Conservation (phyloP, 2,797 vertebrate species). For the Acropternis orthonyx region DNA sequence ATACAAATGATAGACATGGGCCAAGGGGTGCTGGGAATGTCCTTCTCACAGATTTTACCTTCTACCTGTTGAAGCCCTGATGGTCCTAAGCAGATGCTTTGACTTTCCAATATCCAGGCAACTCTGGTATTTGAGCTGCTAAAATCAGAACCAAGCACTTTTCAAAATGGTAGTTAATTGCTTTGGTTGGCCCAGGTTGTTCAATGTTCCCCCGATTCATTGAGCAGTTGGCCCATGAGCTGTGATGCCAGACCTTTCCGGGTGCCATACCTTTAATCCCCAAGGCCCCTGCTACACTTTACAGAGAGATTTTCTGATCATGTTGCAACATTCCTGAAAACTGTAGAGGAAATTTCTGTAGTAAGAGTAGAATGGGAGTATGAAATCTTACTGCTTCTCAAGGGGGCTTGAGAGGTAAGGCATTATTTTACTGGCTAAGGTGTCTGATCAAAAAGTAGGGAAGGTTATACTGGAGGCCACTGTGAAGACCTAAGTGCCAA, state of each 20-base stretch:
- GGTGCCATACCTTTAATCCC: not conserved
- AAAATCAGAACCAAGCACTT: not conserved
- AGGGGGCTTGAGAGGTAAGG: not conserved
- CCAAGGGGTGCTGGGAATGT: not conserved
- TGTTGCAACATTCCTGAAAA: not conserved
- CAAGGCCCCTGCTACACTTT: not conserved
- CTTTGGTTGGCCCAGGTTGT: rapidly evolving
- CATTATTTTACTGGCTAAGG: not conserved
- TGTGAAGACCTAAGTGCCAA: not conserved
- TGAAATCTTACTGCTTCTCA: not conserved
- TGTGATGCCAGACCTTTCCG: not conserved
- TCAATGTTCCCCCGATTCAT: not conserved
- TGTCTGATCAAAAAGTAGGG: not conserved
- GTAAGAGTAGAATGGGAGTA: not conserved
- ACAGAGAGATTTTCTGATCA: not conserved
- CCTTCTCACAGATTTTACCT: not conserved
- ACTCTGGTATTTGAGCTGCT: not conserved
- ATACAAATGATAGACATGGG: not conserved
- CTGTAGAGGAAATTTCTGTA: not conserved
- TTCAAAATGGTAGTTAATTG: not conserved
- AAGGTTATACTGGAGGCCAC: not conserved
- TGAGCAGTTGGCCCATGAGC: not conserved
- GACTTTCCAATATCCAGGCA: not conserved
- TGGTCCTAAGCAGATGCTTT: not conserved
- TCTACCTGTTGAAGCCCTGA: not conserved